Evolutionary conservation across 1,140 invertebrate species (phyloP).

Genomic region (Pachyrhynchus sulphureomaculatus): DNA sequence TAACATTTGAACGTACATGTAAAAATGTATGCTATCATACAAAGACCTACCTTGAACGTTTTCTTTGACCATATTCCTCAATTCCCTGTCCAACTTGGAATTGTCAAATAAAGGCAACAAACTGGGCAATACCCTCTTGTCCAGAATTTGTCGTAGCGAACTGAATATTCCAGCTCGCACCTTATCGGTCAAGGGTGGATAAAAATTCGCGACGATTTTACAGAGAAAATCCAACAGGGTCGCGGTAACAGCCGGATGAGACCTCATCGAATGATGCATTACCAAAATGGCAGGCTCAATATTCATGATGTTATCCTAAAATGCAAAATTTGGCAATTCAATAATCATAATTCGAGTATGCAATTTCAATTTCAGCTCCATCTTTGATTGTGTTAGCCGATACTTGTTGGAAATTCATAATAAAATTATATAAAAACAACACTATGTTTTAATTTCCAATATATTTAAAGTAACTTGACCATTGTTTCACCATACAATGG

Average conservation of each 20-base stretch:
- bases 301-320: constrained; percentile 94
- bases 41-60: constrained; percentile 69
- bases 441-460: no score
- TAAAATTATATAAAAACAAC: no score
- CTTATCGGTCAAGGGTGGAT: constrained; percentile 78
- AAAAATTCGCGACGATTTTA: constrained; percentile 93
- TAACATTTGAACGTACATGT: no score
- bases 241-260: constrained; percentile 92
- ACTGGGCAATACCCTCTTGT: constrained; percentile 89
- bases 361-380: no score
- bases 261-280: constrained; percentile 96
- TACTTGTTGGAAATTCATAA: no score
- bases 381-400: no score
- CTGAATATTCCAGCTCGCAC: constrained; percentile 88
- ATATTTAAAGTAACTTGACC: no score
- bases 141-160: constrained; percentile 89
- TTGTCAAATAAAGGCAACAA: constrained; percentile 91
- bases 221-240: constrained; percentile 95
- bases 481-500: no score
- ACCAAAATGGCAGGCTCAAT: constrained; percentile 98
- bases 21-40: no score
- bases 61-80: constrained; percentile 83
- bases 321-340: neutral
- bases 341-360: no score
- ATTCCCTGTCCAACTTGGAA: constrained; percentile 86